Percentiles rank a stretch among this genome's conserved stretches.
Conservation (phyloP, 2,113 vertebrate species). For the Edolisoma coerulescens region DNA sequence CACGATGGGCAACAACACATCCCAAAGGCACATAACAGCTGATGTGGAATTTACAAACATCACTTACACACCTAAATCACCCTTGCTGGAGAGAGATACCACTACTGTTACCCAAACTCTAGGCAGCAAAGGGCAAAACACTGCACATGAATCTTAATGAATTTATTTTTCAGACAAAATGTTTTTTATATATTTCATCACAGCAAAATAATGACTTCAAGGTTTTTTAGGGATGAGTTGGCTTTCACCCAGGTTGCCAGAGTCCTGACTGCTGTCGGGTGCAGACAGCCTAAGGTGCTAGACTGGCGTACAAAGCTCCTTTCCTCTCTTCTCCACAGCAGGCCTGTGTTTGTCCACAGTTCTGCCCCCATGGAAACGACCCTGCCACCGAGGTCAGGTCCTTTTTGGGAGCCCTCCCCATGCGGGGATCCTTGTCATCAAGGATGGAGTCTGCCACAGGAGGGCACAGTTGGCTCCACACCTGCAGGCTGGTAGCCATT, state of each 20-base stretch:
- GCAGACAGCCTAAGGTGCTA: background rate
- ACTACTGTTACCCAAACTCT: background rate
- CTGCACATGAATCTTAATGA: background rate
- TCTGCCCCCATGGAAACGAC: background rate
- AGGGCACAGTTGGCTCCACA: background rate
- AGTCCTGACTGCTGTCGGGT: background rate
- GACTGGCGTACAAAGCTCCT: background rate
- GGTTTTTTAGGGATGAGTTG: background rate
- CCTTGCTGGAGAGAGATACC: background rate
- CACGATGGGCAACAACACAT: accelerated
- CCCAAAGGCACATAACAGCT: background rate
- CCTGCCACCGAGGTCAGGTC: background rate
- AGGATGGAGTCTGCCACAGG: background rate
- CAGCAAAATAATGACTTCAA: background rate
- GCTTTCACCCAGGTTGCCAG: background rate
- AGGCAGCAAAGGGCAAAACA: background rate
- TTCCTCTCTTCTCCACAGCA: background rate
- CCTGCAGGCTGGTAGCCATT: background rate
- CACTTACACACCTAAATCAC: background rate
- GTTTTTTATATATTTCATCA: background rate
- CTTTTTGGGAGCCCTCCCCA: background rate
- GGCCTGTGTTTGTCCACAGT: background rate
- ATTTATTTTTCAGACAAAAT: background rate
- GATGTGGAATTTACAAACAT: background rate
- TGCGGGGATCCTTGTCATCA: background rate